Evolutionary conservation across 53 echinoderm and acorn worm species (phyloP), one percentile per base, ranked within the genome.

Genomic region (Holothuria leucospilota): DNA sequence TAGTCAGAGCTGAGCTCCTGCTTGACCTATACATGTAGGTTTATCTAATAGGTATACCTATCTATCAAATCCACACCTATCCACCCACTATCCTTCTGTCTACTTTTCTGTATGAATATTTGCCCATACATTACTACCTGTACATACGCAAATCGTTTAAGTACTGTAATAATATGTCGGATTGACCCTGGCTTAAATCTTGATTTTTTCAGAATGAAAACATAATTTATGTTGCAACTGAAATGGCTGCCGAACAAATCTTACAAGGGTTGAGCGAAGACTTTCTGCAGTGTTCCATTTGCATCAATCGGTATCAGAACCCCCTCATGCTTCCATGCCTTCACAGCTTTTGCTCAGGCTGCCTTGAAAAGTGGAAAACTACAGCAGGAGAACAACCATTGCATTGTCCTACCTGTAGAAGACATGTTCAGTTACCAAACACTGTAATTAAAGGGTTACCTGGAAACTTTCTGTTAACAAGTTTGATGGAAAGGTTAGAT

Each of bases 401-500:
- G 18, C 0, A 0, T 5, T 68, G 68, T 68, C 68, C 68, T 27
- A 6, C 68, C 4, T 68, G 68, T 68, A 14, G 68, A 23, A 28
- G 29, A 68, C 14, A 15, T 24, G 26, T 68, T 68, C 6, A 28
- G 14, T 14, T 68, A 25, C 68, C 68, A 68, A 28, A 28, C 4
- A 8, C 28, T 4, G 68, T 29, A 13, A 3, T 68, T 4, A 68
- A 68, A 68, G 68, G 34, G 14, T 68, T 23, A 34, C 23, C 68
- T 39, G 41, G n/a, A 2, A 71, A 71, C 20, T 39, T 71, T 39
- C 1, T 71, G 8, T 6, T 71, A 30, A 41, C 29, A 21, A 38
- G 39, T 71, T 41, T 71, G 16, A 71, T 71, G 71, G 71, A 38
- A 41, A 71, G 71, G 20, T 39, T 71, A 6, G 41, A 71, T 29